Evolutionary conservation across 1,140 invertebrate genomes (phyloP), one percentile per base, ranked within the genome.

Genomic region (Lutraria rhynchaena): DNA sequence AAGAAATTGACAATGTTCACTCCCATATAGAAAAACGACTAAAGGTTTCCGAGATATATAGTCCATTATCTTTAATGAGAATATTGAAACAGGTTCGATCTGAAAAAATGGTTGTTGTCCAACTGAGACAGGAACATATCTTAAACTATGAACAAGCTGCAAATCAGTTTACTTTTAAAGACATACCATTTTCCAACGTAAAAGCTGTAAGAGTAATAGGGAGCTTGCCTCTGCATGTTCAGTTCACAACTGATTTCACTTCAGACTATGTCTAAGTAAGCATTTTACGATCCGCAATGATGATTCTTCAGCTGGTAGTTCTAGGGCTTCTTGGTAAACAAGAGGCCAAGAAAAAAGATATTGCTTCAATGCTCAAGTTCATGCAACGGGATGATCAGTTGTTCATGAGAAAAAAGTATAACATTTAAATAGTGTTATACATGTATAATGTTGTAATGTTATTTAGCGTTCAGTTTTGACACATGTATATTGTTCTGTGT

Each of bases 1-100:
- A 76, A 49, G 81, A 82, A 41, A 60, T 82, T 1, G 70, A 82
- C n/a, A 53, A 41, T 35, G 41, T 82, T 3, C 81, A 82, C 51
- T 75, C 70, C 31, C 60, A 75, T 22, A 82, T 82, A 41, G 53
- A 77, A 33, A 75, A 73, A 69, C 27, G 24, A 17, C 19, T 67
- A 4, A 67, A 49, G 29, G 37, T 46, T 15, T 44, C 44, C 13
- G 63, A 44, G 29, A 46, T 67, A 5, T 67, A 46, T 22, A 67
- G 63, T 51, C 63, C 63, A 13, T 13, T 67, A 67, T 46, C 37
- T 31, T 1, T 67, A 17, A 51, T 67, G 29, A 49, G 22, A 35
- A 51, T 24, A 11, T 24, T 67, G 17, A 57, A 81, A 49, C n/a
- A 44, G 27, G 44, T 67, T 44, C 37, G 63, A n/a, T 24, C 37